These are phyloP conservation scores for Ranitomeya imitator DNA, from an alignment of 2,113 vertebrate species.

Conservation along the genomic window DNA sequence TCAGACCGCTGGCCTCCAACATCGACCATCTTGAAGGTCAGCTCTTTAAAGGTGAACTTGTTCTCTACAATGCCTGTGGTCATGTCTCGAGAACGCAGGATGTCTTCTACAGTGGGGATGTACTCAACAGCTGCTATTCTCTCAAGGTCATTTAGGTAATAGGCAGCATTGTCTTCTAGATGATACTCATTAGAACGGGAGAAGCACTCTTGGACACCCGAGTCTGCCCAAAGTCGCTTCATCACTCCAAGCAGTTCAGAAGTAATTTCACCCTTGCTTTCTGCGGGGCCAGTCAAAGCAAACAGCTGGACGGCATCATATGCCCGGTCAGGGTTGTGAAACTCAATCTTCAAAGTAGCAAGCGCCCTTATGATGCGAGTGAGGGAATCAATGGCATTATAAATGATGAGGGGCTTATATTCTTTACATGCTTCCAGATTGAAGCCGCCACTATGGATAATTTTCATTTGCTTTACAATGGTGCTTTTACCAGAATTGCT, in stretches of 20 bases:
- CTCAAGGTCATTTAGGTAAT: conserved; percentile 97
- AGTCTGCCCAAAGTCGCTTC: conserved; percentile 93
- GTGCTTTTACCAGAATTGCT: conserved; percentile 99
- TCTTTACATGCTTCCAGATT: conserved; percentile 98
- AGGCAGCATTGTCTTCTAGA: conserved; percentile 96
- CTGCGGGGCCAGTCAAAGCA: conserved; percentile 91
- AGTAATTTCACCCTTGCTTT: conserved; percentile 98
- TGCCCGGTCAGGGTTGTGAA: conserved; percentile 94
- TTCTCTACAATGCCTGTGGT: conserved; percentile 99
- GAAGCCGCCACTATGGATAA: conserved; percentile 97
- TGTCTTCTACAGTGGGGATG: conserved; percentile 97
- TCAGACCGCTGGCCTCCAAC: conserved; percentile 97
- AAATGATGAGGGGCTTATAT: conserved; percentile 96
- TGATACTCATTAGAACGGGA: conserved; percentile 97
- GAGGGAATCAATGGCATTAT: conserved; percentile 98
- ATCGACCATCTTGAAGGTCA: conserved; percentile 99
- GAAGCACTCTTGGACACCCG: conserved; percentile 95
- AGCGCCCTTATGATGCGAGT: conserved; percentile 97
- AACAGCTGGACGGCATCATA: conserved; percentile 98
- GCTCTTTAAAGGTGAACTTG: conserved; percentile 99
- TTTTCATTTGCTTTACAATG: conserved; percentile 99
- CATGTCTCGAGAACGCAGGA: conserved; percentile 97
- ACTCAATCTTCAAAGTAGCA: conserved; percentile 94
- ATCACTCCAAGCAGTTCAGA: conserved; percentile 93
- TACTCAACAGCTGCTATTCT: conserved; percentile 92